Evolutionary conservation across 2,113 vertebrate species (phyloP).

Genomic region (Eulacestoma nigropectus): DNA sequence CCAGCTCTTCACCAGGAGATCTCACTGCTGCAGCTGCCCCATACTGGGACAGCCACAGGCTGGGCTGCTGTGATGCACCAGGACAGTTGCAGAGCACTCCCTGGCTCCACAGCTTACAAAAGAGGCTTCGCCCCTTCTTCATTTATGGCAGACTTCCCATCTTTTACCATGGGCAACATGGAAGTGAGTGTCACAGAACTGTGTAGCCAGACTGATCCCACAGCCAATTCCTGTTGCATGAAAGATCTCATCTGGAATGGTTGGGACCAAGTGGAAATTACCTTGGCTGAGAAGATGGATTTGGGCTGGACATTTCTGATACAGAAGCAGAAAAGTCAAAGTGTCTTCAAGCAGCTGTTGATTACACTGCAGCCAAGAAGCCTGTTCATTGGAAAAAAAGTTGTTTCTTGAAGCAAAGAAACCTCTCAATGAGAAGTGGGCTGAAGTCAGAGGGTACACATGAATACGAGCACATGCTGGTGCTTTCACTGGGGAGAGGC

Average conservation of each 20-base stretch:
- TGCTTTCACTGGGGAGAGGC: background rate
- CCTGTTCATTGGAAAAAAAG: background rate
- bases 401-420: background rate
- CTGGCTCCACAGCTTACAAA: background rate
- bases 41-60: background rate
- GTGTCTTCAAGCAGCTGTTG: background rate
- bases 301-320: background rate
- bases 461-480: rapidly evolving
- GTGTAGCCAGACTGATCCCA: background rate
- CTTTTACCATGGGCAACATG: background rate
- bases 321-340: background rate
- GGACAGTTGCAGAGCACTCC: background rate
- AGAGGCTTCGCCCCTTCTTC: background rate
- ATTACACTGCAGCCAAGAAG: background rate
- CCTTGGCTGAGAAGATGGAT: background rate
- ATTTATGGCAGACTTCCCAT: background rate
- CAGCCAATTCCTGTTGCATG: background rate
- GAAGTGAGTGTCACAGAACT: background rate
- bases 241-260: background rate
- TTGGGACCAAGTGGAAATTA: background rate
- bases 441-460: background rate
- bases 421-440: background rate
- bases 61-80: background rate
- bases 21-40: background rate
- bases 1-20: background rate